Evolutionary conservation across 2,797 vertebrate genomes (phyloP).

Genomic region (Amblyraja radiata): DNA sequence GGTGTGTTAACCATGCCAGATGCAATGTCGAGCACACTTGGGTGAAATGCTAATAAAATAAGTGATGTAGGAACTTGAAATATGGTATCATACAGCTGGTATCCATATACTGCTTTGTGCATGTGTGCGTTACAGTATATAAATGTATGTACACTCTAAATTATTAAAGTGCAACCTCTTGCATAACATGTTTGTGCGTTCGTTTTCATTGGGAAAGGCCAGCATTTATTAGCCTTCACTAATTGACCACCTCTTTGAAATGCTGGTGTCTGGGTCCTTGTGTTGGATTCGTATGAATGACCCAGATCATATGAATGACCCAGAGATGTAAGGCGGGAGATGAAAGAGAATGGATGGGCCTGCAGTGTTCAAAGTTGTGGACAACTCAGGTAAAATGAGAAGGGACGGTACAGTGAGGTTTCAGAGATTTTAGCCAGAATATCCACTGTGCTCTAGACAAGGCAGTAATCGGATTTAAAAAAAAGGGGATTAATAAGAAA

Average conservation of each 20-base stretch:
- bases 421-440: not conserved
- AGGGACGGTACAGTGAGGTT: not conserved
- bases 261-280: too few species aligned
- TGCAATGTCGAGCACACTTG: not conserved
- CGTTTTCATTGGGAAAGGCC: too few species aligned
- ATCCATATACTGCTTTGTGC: not conserved
- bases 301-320: not conserved
- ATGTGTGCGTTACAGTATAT: too few species aligned
- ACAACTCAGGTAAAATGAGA: not conserved
- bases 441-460: not conserved
- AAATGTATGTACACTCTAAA: too few species aligned
- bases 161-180: too few species aligned
- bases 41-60: slow-evolving; percentile 31
- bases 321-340: not conserved
- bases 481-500: not conserved
- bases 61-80: slow-evolving; percentile 24
- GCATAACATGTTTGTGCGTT: too few species aligned
- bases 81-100: slow-evolving; percentile 10
- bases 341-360: not conserved
- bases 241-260: too few species aligned
- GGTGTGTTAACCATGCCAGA: slow-evolving; percentile 7
- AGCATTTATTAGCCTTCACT: too few species aligned
- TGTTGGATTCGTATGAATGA: not conserved
- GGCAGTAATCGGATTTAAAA: not conserved
- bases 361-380: not conserved